phyloP scores from a whole-genome alignment of 2,113 vertebrate species.

The Carlito syrichta region DNA sequence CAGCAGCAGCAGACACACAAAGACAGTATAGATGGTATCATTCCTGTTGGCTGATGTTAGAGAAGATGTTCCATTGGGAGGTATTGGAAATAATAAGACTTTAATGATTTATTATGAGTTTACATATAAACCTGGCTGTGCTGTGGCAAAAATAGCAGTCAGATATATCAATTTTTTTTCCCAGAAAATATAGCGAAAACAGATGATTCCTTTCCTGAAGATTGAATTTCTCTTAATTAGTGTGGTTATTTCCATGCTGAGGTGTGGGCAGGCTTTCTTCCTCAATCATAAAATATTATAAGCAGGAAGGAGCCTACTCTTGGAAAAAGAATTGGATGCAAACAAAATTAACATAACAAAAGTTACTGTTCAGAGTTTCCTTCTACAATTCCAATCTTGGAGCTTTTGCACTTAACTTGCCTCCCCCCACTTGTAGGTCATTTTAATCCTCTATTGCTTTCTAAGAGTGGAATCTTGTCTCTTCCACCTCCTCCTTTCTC shows the following conservation, averaged over 20 bases:
- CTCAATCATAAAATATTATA: background rate
- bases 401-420: background rate
- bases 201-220: constrained; percentile 21
- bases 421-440: background rate
- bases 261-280: background rate
- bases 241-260: background rate
- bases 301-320: background rate
- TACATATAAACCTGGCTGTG: background rate
- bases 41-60: background rate
- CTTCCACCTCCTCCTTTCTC: background rate
- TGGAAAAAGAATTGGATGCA: background rate
- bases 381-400: background rate
- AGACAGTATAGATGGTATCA: background rate
- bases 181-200: constrained; percentile 15
- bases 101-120: background rate
- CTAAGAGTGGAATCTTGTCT: background rate
- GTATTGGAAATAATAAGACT: background rate
- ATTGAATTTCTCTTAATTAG: constrained; percentile 14
- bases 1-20: background rate
- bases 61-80: background rate
- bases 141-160: background rate
- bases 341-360: background rate
- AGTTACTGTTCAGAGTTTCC: background rate
- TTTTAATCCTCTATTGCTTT: background rate
- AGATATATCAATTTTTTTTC: background rate